A percentile compares a stretch with the other conserved stretches of the same genome.
phyloP scores from a whole-genome alignment of 1,140 invertebrate species.

The Antheraea pernyi region DNA sequence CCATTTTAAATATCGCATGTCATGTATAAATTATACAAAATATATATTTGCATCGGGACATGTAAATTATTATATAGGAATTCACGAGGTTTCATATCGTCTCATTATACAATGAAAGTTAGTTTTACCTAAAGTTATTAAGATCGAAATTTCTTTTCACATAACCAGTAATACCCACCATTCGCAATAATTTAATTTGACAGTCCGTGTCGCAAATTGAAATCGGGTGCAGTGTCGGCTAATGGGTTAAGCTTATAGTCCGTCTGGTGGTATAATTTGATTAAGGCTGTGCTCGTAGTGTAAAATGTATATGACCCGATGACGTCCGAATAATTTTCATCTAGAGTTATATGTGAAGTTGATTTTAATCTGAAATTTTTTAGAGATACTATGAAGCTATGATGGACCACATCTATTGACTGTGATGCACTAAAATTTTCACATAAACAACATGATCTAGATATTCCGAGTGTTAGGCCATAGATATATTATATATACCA shows the following conservation, averaged over 20 bases:
- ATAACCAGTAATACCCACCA: not conserved
- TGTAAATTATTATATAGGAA: too few relatives aligned
- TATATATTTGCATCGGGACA: too few relatives aligned
- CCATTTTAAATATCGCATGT: too few relatives aligned
- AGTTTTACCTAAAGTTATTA: not conserved
- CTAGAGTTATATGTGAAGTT: not conserved
- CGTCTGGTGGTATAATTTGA: constrained; percentile 26
- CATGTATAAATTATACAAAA: too few relatives aligned
- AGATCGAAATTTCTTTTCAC: constrained; percentile 1
- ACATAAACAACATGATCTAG: too few relatives aligned
- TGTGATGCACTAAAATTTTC: too few relatives aligned
- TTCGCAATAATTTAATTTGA: constrained; percentile 32
- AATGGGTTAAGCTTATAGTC: constrained; percentile 33
- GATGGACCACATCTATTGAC: too few relatives aligned
- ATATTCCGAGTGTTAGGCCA: too few relatives aligned
- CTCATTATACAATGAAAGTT: too few relatives aligned
- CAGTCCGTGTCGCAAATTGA: constrained; percentile 31
- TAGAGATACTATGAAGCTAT: too few relatives aligned
- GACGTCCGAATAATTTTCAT: not conserved
- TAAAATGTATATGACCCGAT: constrained; percentile 16
- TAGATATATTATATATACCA: too few relatives aligned
- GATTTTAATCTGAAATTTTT: not conserved
- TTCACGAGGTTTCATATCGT: too few relatives aligned
- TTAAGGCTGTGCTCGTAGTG: constrained; percentile 22
- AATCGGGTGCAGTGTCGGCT: constrained; percentile 22